Conservation (phyloP, 2,113 vertebrate species). For the Sander vitreus region DNA sequence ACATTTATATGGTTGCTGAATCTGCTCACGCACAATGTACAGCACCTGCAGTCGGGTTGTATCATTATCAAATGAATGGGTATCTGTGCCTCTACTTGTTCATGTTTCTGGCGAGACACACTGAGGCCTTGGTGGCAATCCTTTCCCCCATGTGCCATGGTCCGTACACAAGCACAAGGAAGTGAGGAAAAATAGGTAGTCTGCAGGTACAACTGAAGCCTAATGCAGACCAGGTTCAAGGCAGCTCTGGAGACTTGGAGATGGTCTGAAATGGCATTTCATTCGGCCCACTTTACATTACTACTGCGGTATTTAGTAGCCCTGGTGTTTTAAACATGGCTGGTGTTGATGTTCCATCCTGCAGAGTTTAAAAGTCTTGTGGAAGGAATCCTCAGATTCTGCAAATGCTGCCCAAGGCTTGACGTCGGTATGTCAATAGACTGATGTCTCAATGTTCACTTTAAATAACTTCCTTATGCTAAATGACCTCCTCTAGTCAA, state of each 20-base stretch:
- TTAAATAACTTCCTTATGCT: not conserved
- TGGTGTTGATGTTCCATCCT: not conserved
- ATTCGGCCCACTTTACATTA: not conserved
- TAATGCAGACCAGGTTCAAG: not conserved
- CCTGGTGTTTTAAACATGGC: not conserved
- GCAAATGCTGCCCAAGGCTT: not conserved
- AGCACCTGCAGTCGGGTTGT: not conserved
- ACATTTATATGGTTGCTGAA: not conserved
- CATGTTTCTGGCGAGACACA: not conserved
- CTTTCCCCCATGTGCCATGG: not conserved
- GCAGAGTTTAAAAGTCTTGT: not conserved
- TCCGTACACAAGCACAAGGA: not conserved
- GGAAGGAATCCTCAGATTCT: not conserved
- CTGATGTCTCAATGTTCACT: not conserved
- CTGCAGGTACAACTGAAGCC: conserved; percentile 9
- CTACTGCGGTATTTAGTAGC: not conserved
- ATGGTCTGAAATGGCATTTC: not conserved
- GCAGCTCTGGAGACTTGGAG: not conserved
- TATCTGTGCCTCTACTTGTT: not conserved
- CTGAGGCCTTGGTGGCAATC: not conserved
- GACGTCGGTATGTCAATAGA: too few relatives aligned
- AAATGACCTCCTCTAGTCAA: not conserved
- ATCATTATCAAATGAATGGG: not conserved
- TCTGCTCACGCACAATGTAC: not conserved
- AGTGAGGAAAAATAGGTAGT: not conserved